Evolutionary conservation across 2,888 invertebrate genomes (phyloP).

Genomic region (Celastrina argiolus): DNA sequence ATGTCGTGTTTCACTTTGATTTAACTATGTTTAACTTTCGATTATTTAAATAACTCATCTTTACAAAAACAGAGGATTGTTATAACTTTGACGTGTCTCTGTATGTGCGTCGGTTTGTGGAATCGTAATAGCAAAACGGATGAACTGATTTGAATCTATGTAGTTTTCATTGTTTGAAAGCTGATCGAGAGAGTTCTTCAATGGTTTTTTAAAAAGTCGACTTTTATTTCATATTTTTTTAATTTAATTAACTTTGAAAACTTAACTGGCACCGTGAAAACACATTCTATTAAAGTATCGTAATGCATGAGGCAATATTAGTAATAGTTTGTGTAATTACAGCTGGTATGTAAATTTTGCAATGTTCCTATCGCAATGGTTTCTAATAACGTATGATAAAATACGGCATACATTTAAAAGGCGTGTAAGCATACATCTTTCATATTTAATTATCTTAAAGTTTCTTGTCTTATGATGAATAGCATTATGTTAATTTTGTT

Average conservation of each 20-base stretch:
- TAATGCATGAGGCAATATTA: background rate
- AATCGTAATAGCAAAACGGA: too few species aligned
- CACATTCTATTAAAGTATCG: background rate
- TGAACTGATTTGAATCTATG: too few species aligned
- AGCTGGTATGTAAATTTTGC: background rate
- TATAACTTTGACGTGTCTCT: too few species aligned
- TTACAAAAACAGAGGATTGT: too few species aligned
- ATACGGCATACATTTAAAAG: background rate
- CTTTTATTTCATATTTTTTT: too few species aligned
- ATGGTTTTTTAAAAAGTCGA: too few species aligned
- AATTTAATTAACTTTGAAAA: background rate
- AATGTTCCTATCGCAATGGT: background rate
- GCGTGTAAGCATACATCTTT: background rate
- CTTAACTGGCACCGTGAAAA: background rate
- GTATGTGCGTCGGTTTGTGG: too few species aligned
- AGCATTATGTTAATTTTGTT: background rate
- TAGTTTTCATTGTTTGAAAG: too few species aligned
- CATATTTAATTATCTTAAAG: background rate
- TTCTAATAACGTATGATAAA: background rate
- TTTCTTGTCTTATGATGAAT: background rate
- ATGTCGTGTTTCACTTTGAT: too few species aligned
- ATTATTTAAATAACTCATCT: too few species aligned
- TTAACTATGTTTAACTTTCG: too few species aligned
- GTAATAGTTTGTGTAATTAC: background rate
- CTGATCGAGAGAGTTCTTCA: too few species aligned